Evolutionary conservation across 1,140 invertebrate genomes (phyloP).

Genomic region (Drosophila ficusphila): DNA sequence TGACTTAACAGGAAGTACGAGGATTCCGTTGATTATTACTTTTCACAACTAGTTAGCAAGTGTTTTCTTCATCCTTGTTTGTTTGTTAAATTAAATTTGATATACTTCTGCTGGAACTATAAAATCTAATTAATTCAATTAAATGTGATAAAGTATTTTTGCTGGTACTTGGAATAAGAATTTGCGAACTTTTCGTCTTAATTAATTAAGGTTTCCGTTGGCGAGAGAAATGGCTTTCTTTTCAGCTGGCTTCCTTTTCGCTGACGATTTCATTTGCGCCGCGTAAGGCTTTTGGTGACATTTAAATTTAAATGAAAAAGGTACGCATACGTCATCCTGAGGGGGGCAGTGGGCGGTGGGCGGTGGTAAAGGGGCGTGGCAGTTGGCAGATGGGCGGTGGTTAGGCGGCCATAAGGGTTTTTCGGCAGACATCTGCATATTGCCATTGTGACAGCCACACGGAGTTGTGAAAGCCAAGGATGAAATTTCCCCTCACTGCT

Average conservation of each 20-base stretch:
- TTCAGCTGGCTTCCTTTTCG: constrained; percentile 2
- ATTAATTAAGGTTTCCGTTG: neutral
- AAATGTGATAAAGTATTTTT: too few relatives aligned
- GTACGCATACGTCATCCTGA: constrained; percentile 56
- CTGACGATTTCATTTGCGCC: constrained; percentile 22
- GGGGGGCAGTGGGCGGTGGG: neutral
- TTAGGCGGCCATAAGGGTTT: constrained; percentile 34
- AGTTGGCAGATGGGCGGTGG: neutral
- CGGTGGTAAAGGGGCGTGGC: neutral
- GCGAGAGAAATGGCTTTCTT: constrained; percentile 7
- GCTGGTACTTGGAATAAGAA: too few relatives aligned
- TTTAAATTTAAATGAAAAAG: constrained; percentile 79
- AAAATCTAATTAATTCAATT: too few relatives aligned
- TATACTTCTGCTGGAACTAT: too few relatives aligned
- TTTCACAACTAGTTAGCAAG: too few relatives aligned
- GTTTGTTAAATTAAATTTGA: too few relatives aligned
- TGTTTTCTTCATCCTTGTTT: too few relatives aligned
- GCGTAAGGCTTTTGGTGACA: constrained; percentile 42
- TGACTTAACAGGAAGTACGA: too few relatives aligned
- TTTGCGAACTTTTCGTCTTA: neutral
- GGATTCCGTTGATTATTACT: too few relatives aligned
- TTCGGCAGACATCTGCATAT: constrained; percentile 61
- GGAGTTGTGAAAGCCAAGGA: constrained; percentile 34
- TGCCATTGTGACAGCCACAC: constrained; percentile 59
- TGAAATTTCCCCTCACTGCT: constrained; percentile 2